A percentile compares a stretch with the other conserved stretches of the same genome.
Conservation (phyloP, 2,797 vertebrate genomes). For the Urophycis tenuis region DNA sequence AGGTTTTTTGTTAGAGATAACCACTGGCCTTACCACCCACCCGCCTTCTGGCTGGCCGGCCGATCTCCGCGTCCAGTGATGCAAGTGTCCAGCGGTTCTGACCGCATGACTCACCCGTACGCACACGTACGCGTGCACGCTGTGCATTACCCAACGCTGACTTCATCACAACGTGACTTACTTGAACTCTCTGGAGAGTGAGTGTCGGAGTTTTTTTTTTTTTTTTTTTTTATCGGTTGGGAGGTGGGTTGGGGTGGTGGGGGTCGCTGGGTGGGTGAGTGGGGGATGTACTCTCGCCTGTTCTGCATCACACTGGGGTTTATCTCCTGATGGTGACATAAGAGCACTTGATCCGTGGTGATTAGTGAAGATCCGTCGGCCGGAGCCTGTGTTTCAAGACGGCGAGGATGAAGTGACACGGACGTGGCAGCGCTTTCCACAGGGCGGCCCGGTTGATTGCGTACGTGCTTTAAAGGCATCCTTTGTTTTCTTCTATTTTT, state of each 20-base stretch:
- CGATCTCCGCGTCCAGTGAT: constrained; percentile 47
- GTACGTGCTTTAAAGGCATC: not conserved
- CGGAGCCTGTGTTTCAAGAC: not conserved
- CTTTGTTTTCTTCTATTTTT: not conserved
- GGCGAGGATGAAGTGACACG: not conserved
- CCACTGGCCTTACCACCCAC: constrained; percentile 53
- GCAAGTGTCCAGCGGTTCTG: not conserved
- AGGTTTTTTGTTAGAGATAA: constrained; percentile 43
- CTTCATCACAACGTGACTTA: constrained; percentile 1
- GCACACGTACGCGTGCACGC: not conserved
- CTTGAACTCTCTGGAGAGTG: not conserved
- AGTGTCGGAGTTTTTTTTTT: constrained; percentile 17
- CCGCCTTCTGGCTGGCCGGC: no score
- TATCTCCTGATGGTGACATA: not conserved
- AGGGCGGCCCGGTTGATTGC: not conserved
- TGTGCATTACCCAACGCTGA: constrained; percentile 34
- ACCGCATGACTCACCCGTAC: not conserved
- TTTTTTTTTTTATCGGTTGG: constrained; percentile 25
- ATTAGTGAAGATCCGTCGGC: not conserved
- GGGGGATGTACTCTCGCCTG: constrained; percentile 2
- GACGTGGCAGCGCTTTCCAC: not conserved
- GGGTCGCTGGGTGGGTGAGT: not conserved
- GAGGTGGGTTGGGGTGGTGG: not conserved
- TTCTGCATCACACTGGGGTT: constrained; percentile 29
- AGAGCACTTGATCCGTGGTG: not conserved